These are phyloP conservation scores for Calyptomena viridis DNA, from an alignment of 2,113 vertebrate genomes.

Conservation along the genomic window DNA sequence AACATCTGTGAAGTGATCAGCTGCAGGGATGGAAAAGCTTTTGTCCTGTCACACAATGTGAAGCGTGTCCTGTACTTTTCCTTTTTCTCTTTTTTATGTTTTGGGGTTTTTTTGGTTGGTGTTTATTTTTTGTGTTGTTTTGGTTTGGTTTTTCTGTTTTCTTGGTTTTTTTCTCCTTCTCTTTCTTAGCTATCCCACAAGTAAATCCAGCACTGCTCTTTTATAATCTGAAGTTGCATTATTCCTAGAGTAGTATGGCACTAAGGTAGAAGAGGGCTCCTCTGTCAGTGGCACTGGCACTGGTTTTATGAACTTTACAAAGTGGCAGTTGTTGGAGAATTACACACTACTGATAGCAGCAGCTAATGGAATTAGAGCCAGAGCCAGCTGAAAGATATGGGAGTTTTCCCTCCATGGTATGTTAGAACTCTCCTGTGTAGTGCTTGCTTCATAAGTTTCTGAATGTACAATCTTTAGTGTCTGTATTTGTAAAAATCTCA, in stretches of 20 bases:
- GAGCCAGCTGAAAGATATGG: background rate
- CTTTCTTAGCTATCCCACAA: background rate
- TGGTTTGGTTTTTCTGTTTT: too few species aligned
- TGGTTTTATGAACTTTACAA: background rate
- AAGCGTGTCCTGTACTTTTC: rapidly evolving
- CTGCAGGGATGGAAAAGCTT: background rate
- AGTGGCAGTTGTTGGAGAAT: background rate
- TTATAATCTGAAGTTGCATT: background rate
- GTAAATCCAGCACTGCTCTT: background rate
- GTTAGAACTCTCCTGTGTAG: background rate
- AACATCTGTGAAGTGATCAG: background rate
- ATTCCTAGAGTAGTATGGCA: background rate
- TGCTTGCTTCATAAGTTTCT: background rate
- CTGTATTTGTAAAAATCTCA: background rate
- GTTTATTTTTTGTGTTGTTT: too few species aligned
- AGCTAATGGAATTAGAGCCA: background rate
- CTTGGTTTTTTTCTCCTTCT: background rate
- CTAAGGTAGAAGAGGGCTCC: background rate
- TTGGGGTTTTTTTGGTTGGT: too few species aligned
- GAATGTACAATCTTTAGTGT: background rate
- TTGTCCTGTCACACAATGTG: background rate
- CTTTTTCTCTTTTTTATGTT: background rate
- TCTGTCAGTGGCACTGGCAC: background rate
- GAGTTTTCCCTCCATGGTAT: background rate
- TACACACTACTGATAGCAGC: background rate